These are phyloP conservation scores for Numenius arquata DNA, from an alignment of 2,113 vertebrate species.

Conservation along the genomic window DNA sequence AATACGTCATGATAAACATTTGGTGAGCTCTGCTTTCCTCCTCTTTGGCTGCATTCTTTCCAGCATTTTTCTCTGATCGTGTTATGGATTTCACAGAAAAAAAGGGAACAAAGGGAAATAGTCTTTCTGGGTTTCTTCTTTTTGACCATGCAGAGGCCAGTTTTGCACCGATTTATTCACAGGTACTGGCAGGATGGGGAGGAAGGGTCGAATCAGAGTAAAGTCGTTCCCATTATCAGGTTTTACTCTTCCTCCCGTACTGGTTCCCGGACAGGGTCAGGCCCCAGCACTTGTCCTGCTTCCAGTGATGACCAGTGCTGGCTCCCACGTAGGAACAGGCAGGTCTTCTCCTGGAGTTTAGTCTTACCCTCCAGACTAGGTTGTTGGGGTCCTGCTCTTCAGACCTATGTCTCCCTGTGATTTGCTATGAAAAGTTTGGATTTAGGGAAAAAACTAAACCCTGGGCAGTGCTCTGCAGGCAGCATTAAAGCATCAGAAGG, in stretches of 20 bases:
- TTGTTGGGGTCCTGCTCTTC: not conserved
- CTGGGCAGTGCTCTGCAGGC: not conserved
- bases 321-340: not conserved
- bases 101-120: not conserved
- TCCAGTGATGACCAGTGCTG: not conserved
- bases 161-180: not conserved
- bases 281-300: not conserved
- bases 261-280: not conserved
- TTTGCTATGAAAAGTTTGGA: not conserved
- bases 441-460: not conserved
- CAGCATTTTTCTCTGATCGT: not conserved
- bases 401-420: rapidly evolving
- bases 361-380: not conserved
- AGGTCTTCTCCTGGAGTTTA: not conserved
- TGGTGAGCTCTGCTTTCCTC: not conserved
- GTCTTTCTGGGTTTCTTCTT: not conserved
- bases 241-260: not conserved
- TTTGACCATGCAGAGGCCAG: not conserved
- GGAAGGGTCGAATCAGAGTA: not conserved
- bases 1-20: not conserved
- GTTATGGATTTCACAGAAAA: not conserved
- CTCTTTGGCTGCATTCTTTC: not conserved
- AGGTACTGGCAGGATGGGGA: not conserved
- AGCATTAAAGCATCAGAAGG: not conserved
- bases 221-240: not conserved